Evolutionary conservation across 2,888 invertebrate genomes (phyloP), one percentile per base, ranked within the genome.

Genomic region (Teleiodes luculella): DNA sequence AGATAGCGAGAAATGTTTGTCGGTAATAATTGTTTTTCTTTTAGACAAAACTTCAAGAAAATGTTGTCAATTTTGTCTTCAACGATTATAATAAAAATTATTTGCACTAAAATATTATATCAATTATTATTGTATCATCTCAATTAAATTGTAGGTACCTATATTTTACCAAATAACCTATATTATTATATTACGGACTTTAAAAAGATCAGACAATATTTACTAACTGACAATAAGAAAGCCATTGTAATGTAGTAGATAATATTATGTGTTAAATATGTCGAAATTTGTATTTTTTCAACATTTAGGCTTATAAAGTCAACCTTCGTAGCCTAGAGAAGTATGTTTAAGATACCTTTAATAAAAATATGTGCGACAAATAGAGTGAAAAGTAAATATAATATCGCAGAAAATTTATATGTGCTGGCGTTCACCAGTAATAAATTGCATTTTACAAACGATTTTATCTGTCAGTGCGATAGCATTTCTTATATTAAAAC

Each of bases 251-350:
- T 51, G 37, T 43, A 46, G 37, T 55, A 31, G 36, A 45, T 51
- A 31, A 33, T 49, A 35, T 52, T 33, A 43, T 48, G 33, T 53
- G 48, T 46, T 54, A 41, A 13, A 48, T 54, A 54, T 37, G 43
- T 48, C 13, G 28, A 51, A 41, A 51, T 51, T 74, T 78, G 75
- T 79, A 78, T 78, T 78, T 78, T 77, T 77, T 67, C 76, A 74
- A 74, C 60, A 68, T 64, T 60, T 77, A 73, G 72, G 68, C 69
- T 68, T 71, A 72, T 62, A 61, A 67, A 64, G 53, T 45, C 56
- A 45, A 58, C 56, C 63, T 72, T 67, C 51, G 63, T 77, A 75
- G 75, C 62, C 68, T 77, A 79, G 68, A 60, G 56, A 61, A 60
- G 67, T 63, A 60, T 58, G 61, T 62, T 57, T 71, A 69, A 69